phyloP scores from a whole-genome alignment of 2,113 vertebrate genomes.

The Pelvicachromis taeniatus region DNA sequence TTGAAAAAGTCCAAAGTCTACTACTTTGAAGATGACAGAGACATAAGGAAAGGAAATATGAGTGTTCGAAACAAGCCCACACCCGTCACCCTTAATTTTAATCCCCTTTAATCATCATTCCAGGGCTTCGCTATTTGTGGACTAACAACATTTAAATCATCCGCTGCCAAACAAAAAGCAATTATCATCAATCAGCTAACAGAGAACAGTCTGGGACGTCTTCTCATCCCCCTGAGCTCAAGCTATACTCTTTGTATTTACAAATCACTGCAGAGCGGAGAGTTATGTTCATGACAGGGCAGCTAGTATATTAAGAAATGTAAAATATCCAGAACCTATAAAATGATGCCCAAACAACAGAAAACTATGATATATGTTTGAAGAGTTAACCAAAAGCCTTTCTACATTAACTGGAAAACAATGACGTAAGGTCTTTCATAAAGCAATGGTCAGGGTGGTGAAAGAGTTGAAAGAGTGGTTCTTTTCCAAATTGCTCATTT shows the following conservation, averaged over 20 bases:
- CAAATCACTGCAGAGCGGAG: not conserved
- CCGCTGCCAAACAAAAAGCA: not conserved
- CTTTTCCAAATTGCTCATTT: constrained; percentile 1
- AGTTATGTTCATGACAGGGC: not conserved
- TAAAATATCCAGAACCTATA: not conserved
- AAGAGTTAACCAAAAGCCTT: not conserved
- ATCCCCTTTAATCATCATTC: not conserved
- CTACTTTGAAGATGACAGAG: not conserved
- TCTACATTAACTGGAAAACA: not conserved
- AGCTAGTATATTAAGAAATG: not conserved
- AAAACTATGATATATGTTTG: not conserved
- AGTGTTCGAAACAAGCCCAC: not conserved
- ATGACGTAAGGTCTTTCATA: not conserved
- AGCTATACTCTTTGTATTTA: not conserved
- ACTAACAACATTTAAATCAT: not conserved
- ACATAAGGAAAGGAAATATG: not conserved
- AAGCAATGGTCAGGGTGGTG: not conserved
- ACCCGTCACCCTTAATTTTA: not conserved
- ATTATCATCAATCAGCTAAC: not conserved
- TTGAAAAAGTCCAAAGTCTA: not conserved
- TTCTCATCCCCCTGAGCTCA: not conserved
- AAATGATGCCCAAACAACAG: not conserved
- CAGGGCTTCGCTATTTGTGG: not conserved
- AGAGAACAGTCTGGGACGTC: not conserved
- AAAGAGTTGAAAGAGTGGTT: not conserved